Conservation (phyloP, 2,888 invertebrate species). For the Sceliomorpha sp. region DNA sequence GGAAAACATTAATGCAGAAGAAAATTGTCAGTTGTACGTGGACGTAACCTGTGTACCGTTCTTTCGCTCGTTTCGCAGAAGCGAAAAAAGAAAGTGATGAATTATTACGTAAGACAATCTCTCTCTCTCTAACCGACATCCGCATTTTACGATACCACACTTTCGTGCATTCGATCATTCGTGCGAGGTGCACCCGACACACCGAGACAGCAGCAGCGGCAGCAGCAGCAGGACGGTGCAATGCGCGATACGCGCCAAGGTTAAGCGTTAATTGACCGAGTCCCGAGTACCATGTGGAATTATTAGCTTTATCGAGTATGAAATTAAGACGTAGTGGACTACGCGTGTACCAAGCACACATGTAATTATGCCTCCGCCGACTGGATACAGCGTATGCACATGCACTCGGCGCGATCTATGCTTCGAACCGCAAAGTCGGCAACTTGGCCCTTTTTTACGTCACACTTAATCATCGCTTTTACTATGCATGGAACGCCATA, state of each 20-base stretch:
- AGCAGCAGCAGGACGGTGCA: slow-evolving; percentile 12
- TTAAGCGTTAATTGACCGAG: slow-evolving; percentile 68
- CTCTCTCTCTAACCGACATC: slow-evolving; percentile 33
- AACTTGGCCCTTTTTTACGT: slow-evolving; percentile 49
- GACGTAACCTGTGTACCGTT: too few species aligned
- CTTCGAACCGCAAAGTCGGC: slow-evolving; percentile 47
- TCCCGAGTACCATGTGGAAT: slow-evolving; percentile 62
- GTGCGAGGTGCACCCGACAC: not conserved
- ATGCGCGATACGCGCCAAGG: slow-evolving; percentile 59
- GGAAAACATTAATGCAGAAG: too few species aligned
- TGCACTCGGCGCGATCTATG: slow-evolving; percentile 38
- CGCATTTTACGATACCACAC: slow-evolving; percentile 8
- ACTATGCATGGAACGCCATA: slow-evolving; percentile 9
- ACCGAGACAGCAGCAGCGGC: slow-evolving; percentile 11
- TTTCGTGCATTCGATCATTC: slow-evolving; percentile 28
- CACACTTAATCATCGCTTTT: slow-evolving; percentile 39
- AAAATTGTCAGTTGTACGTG: too few species aligned
- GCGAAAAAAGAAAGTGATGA: not conserved
- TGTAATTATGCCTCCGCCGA: slow-evolving; percentile 41
- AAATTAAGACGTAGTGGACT: slow-evolving; percentile 72
- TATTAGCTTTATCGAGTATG: slow-evolving; percentile 73
- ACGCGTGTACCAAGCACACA: slow-evolving; percentile 20
- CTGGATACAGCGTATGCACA: slow-evolving; percentile 42
- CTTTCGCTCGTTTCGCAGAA: too few species aligned
- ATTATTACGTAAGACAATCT: slow-evolving; percentile 9